Conservation (phyloP, 2,113 vertebrate genomes). For the Myotis davidii region DNA sequence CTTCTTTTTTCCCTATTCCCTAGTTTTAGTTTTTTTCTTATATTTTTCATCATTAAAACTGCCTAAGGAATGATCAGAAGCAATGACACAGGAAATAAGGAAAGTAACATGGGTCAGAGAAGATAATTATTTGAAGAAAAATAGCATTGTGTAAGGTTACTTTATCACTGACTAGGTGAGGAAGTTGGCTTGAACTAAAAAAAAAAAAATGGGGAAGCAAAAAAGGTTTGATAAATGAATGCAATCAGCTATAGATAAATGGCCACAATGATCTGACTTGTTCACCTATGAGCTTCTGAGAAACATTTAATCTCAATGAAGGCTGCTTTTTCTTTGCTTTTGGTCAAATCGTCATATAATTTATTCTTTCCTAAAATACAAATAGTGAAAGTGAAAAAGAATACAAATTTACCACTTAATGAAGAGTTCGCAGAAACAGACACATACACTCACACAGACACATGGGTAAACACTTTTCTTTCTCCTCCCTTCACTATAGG, state of each 20-base stretch:
- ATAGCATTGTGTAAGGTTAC: conserved; percentile 62
- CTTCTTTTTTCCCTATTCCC: neutral
- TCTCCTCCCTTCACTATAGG: neutral
- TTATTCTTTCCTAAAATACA: conserved; percentile 1
- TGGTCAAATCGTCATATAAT: conserved; percentile 61
- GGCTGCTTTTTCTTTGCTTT: conserved; percentile 68
- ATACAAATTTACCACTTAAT: neutral
- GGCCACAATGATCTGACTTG: conserved; percentile 54
- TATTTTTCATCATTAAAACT: conserved; percentile 44
- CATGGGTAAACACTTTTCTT: neutral
- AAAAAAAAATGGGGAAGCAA: conserved; percentile 35
- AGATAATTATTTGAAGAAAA: conserved; percentile 74
- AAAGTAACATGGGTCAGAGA: conserved; percentile 59
- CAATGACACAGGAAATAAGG: conserved; percentile 57
- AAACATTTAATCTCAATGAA: conserved; percentile 74
- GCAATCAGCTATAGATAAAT: conserved; percentile 80
- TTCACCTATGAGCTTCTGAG: conserved; percentile 61
- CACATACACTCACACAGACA: neutral
- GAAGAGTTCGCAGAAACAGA: neutral
- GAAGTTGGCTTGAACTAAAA: conserved; percentile 63
- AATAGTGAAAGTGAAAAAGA: conserved; percentile 29
- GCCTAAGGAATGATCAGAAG: conserved; percentile 34
- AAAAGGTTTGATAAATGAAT: conserved; percentile 78
- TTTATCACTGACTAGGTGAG: conserved; percentile 69
- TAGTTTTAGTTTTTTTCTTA: neutral